Evolutionary conservation across 37 sponge, comb jelly and placozoan species (phyloP).

Genomic region (Diacarnus erythraeanus): DNA sequence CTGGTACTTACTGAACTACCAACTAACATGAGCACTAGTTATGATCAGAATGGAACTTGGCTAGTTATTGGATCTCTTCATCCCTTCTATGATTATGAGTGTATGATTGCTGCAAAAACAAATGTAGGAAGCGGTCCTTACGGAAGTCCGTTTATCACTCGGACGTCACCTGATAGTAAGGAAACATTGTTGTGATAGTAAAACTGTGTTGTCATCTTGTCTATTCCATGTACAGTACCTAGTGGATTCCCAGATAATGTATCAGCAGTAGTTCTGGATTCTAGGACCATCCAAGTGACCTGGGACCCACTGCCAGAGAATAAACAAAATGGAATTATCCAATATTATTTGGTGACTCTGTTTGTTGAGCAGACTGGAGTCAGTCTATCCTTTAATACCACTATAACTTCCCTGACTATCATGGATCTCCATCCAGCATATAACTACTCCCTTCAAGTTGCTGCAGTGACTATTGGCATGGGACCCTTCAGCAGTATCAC

Average conservation of each 20-base stretch:
- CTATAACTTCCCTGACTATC: neutral
- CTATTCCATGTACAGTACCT: neutral
- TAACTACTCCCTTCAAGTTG: slow-evolving; percentile 14
- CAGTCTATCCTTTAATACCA: neutral
- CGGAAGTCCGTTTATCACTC: neutral
- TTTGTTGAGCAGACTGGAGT: neutral
- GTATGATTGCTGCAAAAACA: slow-evolving; percentile 37
- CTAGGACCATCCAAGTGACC: slow-evolving; percentile 4
- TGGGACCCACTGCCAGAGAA: slow-evolving; percentile 26
- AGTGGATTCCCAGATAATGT: neutral
- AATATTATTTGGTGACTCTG: slow-evolving; percentile 10
- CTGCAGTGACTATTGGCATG: slow-evolving; percentile 24
- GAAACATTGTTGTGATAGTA: neutral
- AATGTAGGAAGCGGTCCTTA: slow-evolving; percentile 41
- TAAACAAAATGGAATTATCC: slow-evolving; percentile 50
- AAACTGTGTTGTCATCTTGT: no score
- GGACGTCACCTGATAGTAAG: slow-evolving; percentile 5
- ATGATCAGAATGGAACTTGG: neutral
- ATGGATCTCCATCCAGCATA: slow-evolving; percentile 21
- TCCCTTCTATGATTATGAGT: slow-evolving; percentile 35
- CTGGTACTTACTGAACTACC: neutral
- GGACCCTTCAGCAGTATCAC: slow-evolving; percentile 17
- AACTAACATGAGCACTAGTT: neutral
- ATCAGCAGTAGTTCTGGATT: neutral
- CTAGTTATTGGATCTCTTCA: slow-evolving; percentile 13